Conservation (phyloP, 92 coral and sea anemone species). For the Siderastrea siderea region DNA sequence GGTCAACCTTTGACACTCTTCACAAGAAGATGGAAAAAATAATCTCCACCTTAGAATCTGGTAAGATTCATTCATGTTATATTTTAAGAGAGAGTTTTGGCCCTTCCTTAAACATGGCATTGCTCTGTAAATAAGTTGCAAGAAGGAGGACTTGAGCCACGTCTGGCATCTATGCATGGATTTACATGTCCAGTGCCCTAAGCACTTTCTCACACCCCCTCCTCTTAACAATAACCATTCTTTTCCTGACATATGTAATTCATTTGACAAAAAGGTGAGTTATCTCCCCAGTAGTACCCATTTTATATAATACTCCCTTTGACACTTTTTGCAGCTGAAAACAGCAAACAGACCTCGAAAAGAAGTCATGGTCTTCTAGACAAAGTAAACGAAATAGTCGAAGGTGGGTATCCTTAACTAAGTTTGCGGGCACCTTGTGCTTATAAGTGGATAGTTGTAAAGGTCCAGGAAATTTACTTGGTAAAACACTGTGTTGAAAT, state of each 20-base stretch:
- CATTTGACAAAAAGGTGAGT: background rate
- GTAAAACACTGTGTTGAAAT: too few species aligned
- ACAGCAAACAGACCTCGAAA: slow-evolving; percentile 57
- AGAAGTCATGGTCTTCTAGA: slow-evolving; percentile 80
- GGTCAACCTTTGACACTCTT: slow-evolving; percentile 86
- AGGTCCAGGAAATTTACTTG: too few species aligned
- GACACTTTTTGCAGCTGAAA: slow-evolving; percentile 44
- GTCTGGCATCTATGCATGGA: too few species aligned
- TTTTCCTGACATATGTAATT: too few species aligned
- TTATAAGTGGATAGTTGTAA: too few species aligned
- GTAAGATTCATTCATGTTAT: slow-evolving; percentile 35
- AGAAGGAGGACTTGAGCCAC: too few species aligned
- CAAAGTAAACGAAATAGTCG: slow-evolving; percentile 77
- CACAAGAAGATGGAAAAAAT: slow-evolving; percentile 79
- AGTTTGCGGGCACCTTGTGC: too few species aligned
- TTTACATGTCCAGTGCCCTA: too few species aligned
- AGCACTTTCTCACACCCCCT: too few species aligned
- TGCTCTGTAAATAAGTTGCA: too few species aligned
- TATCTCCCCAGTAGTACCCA: too few species aligned
- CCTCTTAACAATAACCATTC: too few species aligned
- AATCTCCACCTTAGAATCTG: slow-evolving; percentile 43
- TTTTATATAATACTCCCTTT: background rate
- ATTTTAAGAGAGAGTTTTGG: background rate
- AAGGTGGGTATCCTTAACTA: slow-evolving; percentile 46
- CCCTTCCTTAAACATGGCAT: background rate